These are phyloP conservation scores for Ara ararauna DNA, from an alignment of 2,797 vertebrate species.

Conservation along the genomic window DNA sequence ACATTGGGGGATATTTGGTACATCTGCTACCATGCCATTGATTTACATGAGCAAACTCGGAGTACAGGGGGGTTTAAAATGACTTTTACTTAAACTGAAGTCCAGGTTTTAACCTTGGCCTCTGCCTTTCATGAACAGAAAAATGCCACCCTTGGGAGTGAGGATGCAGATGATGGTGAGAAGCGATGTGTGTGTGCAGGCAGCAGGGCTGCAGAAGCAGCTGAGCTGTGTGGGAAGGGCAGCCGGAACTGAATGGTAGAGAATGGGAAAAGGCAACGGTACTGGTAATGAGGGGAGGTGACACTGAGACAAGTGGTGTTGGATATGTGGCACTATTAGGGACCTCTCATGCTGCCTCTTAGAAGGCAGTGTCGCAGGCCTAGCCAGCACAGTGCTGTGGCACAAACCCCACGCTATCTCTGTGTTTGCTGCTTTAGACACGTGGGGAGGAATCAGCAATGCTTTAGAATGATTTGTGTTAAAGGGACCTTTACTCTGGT, in stretches of 20 bases:
- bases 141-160: fast-evolving
- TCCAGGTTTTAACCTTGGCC: background rate
- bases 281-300: background rate
- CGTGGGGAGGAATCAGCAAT: background rate
- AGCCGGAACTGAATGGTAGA: background rate
- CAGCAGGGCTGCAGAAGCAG: background rate
- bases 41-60: background rate
- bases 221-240: background rate
- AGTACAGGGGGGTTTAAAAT: background rate
- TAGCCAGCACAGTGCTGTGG: background rate
- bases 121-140: background rate
- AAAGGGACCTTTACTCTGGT: background rate
- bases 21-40: background rate
- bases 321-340: background rate
- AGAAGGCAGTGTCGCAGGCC: background rate
- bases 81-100: background rate
- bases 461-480: background rate
- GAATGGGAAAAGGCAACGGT: background rate
- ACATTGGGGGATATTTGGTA: background rate
- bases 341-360: background rate
- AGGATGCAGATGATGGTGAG: background rate
- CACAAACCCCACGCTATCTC: background rate
- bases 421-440: background rate
- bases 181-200: background rate
- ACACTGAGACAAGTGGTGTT: background rate